Conservation (phyloP, 2,888 invertebrate genomes). For the Operophtera brumata region DNA sequence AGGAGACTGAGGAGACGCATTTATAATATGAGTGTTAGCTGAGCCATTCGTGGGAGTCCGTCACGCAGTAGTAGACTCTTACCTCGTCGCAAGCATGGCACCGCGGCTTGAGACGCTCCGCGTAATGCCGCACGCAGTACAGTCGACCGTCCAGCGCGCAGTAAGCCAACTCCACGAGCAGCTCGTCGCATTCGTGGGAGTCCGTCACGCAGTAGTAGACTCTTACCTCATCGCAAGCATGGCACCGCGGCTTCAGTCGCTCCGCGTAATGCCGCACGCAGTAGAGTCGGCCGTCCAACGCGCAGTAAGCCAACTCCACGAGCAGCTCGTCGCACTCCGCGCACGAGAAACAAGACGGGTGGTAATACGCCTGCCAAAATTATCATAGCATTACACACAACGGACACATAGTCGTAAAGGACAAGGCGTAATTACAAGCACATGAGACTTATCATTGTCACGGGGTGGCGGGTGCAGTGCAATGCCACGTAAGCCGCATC, state of each 20-base stretch:
- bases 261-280: slow-evolving; percentile 99
- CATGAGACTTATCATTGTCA: too few relatives aligned
- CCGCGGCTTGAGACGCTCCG: slow-evolving; percentile 96
- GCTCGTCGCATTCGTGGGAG: too few relatives aligned
- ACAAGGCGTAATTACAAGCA: too few relatives aligned
- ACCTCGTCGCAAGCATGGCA: slow-evolving; percentile 99
- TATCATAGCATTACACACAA: not conserved
- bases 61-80: too few relatives aligned
- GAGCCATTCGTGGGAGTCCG: too few relatives aligned
- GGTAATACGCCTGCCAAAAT: slow-evolving; percentile 84
- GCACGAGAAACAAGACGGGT: slow-evolving; percentile 96
- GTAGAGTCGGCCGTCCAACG: slow-evolving; percentile 91
- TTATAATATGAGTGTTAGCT: too few relatives aligned
- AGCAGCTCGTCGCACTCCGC: slow-evolving; percentile 93
- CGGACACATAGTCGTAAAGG: too few relatives aligned
- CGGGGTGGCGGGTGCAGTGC: too few relatives aligned
- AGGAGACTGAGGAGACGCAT: too few relatives aligned
- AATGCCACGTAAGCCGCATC: too few relatives aligned
- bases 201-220: too few relatives aligned
- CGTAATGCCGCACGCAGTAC: slow-evolving; percentile 97
- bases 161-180: slow-evolving; percentile 97
- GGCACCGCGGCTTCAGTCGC: slow-evolving; percentile 95
- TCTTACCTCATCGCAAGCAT: slow-evolving; percentile 97
- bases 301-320: slow-evolving; percentile 98
- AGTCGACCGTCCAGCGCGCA: slow-evolving; percentile 93